Conservation (phyloP, 1,140 invertebrate genomes). For the Dryas iulia region DNA sequence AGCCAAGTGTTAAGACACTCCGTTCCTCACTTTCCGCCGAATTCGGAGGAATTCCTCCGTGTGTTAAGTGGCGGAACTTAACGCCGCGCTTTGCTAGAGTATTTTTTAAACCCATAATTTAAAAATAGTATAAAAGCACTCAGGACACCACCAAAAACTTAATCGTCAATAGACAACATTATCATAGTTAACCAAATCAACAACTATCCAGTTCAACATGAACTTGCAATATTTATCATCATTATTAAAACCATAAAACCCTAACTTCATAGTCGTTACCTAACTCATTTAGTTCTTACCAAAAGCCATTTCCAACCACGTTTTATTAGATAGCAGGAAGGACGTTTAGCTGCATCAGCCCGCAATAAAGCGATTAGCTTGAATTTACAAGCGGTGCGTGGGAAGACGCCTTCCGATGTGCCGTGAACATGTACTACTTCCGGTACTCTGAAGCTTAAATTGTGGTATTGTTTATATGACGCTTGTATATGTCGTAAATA, state of each 20-base stretch:
- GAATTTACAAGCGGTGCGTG: conserved; percentile 9
- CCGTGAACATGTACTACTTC: background rate
- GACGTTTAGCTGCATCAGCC: conserved; percentile 33
- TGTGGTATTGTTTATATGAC: background rate
- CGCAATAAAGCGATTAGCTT: conserved; percentile 32
- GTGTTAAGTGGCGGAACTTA: no score
- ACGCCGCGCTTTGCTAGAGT: no score
- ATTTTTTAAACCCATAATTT: no score
- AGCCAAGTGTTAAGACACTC: no score
- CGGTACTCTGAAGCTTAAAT: background rate
- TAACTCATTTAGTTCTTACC: conserved; percentile 7
- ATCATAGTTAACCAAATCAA: no score
- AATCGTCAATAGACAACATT: no score
- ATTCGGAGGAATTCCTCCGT: no score
- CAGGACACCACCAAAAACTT: no score
- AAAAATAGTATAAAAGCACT: no score
- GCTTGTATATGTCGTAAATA: background rate
- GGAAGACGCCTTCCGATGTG: conserved; percentile 14
- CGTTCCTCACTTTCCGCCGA: no score
- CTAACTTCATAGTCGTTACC: background rate
- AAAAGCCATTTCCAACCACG: conserved; percentile 5
- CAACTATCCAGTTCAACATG: no score
- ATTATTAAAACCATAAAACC: background rate
- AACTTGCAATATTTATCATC: no score
- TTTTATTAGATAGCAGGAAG: conserved; percentile 34